A percentile compares a stretch with the other conserved stretches of the same genome.
phyloP scores from a whole-genome alignment of 2,113 vertebrate species.

The Mola mola region DNA sequence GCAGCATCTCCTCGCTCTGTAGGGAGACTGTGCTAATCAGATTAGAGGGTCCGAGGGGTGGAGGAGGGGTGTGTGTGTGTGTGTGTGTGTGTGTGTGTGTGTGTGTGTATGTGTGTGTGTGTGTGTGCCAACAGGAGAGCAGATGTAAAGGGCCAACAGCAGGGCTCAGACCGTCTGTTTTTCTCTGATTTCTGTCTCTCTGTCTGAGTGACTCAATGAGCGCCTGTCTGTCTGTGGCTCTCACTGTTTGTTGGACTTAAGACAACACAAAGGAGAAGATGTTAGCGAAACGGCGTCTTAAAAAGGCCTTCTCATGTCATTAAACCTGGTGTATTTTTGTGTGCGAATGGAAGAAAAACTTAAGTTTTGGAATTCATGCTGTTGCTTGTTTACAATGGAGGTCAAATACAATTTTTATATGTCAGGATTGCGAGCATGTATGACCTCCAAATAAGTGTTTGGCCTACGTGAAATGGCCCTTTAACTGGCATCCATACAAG shows the following conservation, averaged over 20 bases:
- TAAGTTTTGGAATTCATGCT: too few species aligned
- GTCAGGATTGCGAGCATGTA: too few species aligned
- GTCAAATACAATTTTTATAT: too few species aligned
- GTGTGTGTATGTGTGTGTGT: slow-evolving; percentile 29
- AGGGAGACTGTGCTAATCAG: slow-evolving; percentile 67
- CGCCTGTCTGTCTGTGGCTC: slow-evolving; percentile 15
- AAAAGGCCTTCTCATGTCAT: too few species aligned
- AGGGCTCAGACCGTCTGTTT: slow-evolving; percentile 68
- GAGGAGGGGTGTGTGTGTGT: slow-evolving; percentile 32
- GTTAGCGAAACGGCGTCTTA: too few species aligned
- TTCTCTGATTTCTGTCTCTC: slow-evolving; percentile 54
- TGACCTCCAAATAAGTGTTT: too few species aligned
- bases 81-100: slow-evolving; percentile 41
- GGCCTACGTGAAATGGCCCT: too few species aligned
- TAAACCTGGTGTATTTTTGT: too few species aligned
- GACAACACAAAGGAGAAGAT: neutral
- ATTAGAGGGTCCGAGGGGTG: slow-evolving; percentile 63
- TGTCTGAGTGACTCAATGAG: slow-evolving; percentile 13
- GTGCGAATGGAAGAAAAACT: too few species aligned
- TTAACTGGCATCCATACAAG: too few species aligned
- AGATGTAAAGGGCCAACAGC: slow-evolving; percentile 60
- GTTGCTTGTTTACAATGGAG: too few species aligned
- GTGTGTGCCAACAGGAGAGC: slow-evolving; percentile 47
- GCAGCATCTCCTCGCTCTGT: slow-evolving; percentile 46
- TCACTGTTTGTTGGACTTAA: neutral